Base-by-base conservation (phyloP, 2,888 invertebrate genomes). In the Allophyes oxyacanthae region DNA sequence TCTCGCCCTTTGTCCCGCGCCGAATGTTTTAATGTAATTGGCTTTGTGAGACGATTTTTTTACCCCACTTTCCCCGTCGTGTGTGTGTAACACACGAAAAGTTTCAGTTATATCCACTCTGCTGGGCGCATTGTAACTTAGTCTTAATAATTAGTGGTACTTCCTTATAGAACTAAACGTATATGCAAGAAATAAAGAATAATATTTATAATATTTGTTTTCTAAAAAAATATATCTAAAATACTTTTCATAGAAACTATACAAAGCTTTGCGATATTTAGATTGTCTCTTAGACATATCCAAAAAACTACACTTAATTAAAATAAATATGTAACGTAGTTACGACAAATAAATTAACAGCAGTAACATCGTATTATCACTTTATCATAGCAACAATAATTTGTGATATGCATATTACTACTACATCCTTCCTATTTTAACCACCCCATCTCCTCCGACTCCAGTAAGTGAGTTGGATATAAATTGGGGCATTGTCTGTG, bases 1-100 rank as follows among this genome's bases (percentile, higher is more conserved):
- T 89, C 84, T 78, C 86, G 90, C 89, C 93, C 92, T 91, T 92
- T 91, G 92, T 92, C 87, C 90, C 85, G 83, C 78, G 77, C 85
- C 88, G 89, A 92, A 93, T 92, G 93, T 94, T 94, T 94, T 94
- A 94, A 94, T 94, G 94, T 94, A 94, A 94, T 94, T 94, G 94
- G 92, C 94, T 91, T 92, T 92, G 90, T 90, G 86, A 85, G 82
- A 86, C 81, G 80, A 79, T 75, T 80, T 87, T 88, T 89, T 91
- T 87, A 84, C 82, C 81, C 82, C 74, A 77, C 78, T 81, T 76
- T 75, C 75, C 64, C 68, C 63, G 70, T 61, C 69, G 68, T 77
- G 77, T 74, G 77, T 56, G 63, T 68, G 72, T 72, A 75, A 76
- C 68, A 74, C 55, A 72, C 61, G 64, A 70, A 77, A 78, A 79